Conservation (phyloP, 2,888 invertebrate genomes). For the Brachylomia viminalis region DNA sequence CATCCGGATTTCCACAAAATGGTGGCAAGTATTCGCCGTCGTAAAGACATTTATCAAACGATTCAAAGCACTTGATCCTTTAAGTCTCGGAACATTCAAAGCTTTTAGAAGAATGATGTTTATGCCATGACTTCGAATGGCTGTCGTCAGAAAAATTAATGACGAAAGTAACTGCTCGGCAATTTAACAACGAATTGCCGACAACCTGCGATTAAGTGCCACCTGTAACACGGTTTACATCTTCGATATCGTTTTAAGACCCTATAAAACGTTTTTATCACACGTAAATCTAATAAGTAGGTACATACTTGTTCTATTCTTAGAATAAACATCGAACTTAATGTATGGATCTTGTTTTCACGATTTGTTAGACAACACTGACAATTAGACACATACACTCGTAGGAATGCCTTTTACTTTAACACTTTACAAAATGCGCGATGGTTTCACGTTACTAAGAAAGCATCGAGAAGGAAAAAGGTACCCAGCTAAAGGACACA, state of each 20-base stretch:
- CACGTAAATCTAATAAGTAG: constrained; percentile 52
- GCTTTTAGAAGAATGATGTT: constrained; percentile 77
- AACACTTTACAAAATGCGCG: constrained; percentile 16
- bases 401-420: not conserved
- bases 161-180: constrained; percentile 74
- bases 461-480: constrained; percentile 1
- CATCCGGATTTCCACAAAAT: constrained; percentile 65
- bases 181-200: constrained; percentile 78
- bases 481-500: constrained; percentile 17
- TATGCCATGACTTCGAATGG: constrained; percentile 78
- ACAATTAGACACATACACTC: not conserved
- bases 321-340: constrained; percentile 18
- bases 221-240: constrained; percentile 73
- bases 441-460: constrained; percentile 17
- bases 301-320: constrained; percentile 52
- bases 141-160: constrained; percentile 83
- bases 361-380: constrained; percentile 22
- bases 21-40: constrained; percentile 65
- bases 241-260: constrained; percentile 72
- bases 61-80: constrained; percentile 78
- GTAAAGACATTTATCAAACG: constrained; percentile 79
- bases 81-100: constrained; percentile 74
- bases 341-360: constrained; percentile 1
- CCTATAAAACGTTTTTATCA: constrained; percentile 67
- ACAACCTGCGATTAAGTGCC: constrained; percentile 72